These are phyloP conservation scores for Scaptomyza flava DNA, from an alignment of 2,888 invertebrate genomes.

Conservation along the genomic window DNA sequence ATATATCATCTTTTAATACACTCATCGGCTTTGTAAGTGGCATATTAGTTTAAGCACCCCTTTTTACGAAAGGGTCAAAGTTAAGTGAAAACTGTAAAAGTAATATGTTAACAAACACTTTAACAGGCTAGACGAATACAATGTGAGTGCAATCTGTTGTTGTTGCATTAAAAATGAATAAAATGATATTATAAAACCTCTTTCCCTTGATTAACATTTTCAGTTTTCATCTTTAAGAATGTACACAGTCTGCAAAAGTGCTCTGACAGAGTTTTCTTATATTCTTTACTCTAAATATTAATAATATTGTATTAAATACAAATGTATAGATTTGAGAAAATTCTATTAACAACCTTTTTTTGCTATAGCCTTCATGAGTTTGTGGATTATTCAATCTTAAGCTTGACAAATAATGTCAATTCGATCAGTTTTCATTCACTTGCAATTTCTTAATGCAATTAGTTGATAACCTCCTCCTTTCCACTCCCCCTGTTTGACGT, in stretches of 20 bases:
- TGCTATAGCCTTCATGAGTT: no score
- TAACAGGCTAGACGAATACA: not conserved
- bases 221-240: no score
- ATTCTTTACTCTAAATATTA: no score
- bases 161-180: not conserved
- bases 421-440: constrained; percentile 17
- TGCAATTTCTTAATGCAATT: constrained; percentile 41
- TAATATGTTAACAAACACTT: not conserved
- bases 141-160: not conserved
- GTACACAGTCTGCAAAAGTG: no score
- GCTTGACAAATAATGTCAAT: constrained; percentile 27
- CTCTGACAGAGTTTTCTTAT: no score
- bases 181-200: no score
- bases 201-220: no score
- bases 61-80: not conserved
- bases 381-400: constrained; percentile 3
- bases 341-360: no score
- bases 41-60: not conserved
- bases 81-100: not conserved
- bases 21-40: constrained; percentile 8
- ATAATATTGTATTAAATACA: no score
- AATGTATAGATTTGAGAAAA: no score
- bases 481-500: not conserved
- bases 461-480: constrained; percentile 9
- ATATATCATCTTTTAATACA: constrained; percentile 7